Evolutionary conservation across 37 sponge, comb jelly and placozoan genomes (phyloP), one percentile per base, ranked within the genome.

Genomic region (Ianthella basta): DNA sequence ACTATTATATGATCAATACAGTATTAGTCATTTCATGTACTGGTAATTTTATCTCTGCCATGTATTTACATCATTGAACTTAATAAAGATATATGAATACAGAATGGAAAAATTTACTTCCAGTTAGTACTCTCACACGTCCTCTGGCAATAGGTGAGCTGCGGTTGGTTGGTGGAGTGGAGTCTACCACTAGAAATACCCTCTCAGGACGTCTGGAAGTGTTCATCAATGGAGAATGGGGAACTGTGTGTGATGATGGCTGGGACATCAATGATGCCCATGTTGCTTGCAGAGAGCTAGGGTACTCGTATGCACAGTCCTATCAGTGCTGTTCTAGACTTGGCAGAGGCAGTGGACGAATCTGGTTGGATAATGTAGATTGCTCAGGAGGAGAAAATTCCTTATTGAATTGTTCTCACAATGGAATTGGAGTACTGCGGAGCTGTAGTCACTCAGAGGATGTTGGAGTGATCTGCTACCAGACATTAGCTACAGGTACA

Each of bases 181-280:
- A 18, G 18, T 20, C 18, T 57, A 57, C 18, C 59, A 57, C 18
- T n/a, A n/a, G n/a, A n/a, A n/a, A n/a, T 57, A 57, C 59, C 18
- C 15, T 20, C 18, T 57, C 59, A 15, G 59, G 59, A 20, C 59
- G 59, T 20, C 18, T 57, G 15, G 59, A 57, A 18, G 59, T 57
- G 59, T 57, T 20, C 59, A 15, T 57, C 18, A 57, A 57, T 57
- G 18, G 18, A 20, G 18, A 57, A 18, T 57, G 59, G 59, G 59
- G 59, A 20, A 57, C 59, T 57, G 18, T 57, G 15, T 20, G 59
- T 57, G 59, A 57, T 57, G 59, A 57, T 57, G 15, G 18, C 59
- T 57, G 59, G 59, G 59, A 57, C 59, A 57, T 57, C 18, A 57
- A 57, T 57, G 59, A 57, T 57, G 59, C 59, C 18, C 59, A 57